Evolutionary conservation across 2,113 vertebrate species (phyloP).

Genomic region (Peromyscus californicus): DNA sequence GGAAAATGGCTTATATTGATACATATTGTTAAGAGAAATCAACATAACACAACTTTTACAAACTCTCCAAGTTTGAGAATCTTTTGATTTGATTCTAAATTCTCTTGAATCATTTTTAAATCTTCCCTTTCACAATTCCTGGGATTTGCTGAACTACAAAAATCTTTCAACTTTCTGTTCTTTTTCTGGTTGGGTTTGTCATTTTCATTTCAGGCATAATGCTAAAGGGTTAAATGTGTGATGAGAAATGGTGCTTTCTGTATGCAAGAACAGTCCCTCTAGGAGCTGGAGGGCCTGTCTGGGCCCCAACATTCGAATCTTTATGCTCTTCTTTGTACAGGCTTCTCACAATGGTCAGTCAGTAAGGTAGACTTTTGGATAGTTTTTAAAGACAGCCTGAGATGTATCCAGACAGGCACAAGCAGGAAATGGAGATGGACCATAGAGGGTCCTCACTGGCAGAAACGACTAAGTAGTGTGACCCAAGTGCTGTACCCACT

Average conservation of each 20-base stretch:
- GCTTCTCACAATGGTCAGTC: background rate
- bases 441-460: background rate
- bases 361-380: background rate
- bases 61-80: constrained; percentile 37
- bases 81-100: background rate
- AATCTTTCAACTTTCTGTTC: background rate
- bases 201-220: background rate
- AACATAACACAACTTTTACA: background rate
- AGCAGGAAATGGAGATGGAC: background rate
- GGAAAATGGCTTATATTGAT: background rate
- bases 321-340: background rate
- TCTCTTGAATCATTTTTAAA: background rate
- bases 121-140: background rate
- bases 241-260: background rate
- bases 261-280: constrained; percentile 14
- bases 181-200: constrained; percentile 30
- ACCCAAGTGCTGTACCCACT: background rate
- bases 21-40: constrained; percentile 34
- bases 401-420: background rate
- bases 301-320: constrained; percentile 37
- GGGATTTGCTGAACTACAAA: background rate
- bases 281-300: constrained; percentile 17
- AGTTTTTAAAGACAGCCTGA: background rate
- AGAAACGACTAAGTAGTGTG: background rate
- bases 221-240: constrained; percentile 70